Percentiles rank a stretch among this genome's conserved stretches.
These are phyloP conservation scores for Neostethus bicornis DNA, from an alignment of 2,797 vertebrate genomes.

Conservation along the genomic window DNA sequence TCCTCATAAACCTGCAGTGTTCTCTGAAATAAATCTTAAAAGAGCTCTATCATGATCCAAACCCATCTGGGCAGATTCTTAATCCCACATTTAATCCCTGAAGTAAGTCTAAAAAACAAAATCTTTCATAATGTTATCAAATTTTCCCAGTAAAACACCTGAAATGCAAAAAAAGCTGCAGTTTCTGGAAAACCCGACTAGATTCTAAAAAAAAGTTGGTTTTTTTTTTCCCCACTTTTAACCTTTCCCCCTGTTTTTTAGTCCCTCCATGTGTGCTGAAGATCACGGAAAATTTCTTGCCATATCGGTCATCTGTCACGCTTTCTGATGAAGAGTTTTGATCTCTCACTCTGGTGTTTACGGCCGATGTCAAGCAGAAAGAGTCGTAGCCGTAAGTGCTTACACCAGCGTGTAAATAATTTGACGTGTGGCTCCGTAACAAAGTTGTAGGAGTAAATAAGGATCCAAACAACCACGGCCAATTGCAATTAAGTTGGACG, in stretches of 20 bases:
- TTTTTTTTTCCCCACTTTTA: conserved; percentile 1
- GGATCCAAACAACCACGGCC: conserved; percentile 74
- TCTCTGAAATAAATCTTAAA: too few species aligned
- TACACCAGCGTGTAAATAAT: conserved; percentile 82
- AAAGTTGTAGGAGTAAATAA: conserved; percentile 80
- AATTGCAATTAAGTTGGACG: conserved; percentile 71
- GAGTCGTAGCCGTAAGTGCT: conserved; percentile 81
- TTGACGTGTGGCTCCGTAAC: conserved; percentile 83
- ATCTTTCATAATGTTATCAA: too few species aligned
- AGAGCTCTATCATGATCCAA: too few species aligned
- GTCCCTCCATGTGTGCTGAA: conserved; percentile 38
- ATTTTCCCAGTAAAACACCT: too few species aligned
- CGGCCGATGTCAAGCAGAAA: conserved; percentile 75
- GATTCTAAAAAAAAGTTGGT: too few species aligned
- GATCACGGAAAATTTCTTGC: conserved; percentile 76
- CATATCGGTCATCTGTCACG: conserved; percentile 81
- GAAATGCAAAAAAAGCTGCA: too few species aligned
- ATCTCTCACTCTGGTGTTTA: conserved; percentile 80
- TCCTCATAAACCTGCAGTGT: too few species aligned
- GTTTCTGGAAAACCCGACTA: too few species aligned
- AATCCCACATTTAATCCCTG: too few species aligned
- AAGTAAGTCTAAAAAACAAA: too few species aligned
- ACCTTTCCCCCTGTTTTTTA: conserved; percentile 34
- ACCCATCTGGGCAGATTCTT: too few species aligned
- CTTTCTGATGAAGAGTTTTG: conserved; percentile 79